phyloP scores from a whole-genome alignment of 2,113 vertebrate genomes.

The Tamias sibiricus region DNA sequence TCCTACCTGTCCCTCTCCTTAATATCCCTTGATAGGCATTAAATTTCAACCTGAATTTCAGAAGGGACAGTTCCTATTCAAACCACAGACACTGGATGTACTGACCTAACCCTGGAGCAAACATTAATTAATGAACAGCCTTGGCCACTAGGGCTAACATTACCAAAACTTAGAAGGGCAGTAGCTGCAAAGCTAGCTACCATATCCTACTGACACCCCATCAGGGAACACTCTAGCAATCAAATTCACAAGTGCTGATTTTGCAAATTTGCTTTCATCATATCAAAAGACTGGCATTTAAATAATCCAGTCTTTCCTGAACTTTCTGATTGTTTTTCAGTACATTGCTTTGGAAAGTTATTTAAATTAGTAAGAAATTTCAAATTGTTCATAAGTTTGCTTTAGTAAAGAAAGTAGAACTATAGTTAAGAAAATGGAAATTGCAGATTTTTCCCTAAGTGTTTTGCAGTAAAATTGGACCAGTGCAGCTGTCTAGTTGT shows the following conservation, averaged over 20 bases:
- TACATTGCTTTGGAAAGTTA: neutral
- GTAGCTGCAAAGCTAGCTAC: neutral
- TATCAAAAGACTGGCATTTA: neutral
- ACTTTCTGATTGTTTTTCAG: neutral
- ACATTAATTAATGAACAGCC: neutral
- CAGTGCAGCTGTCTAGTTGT: accelerated
- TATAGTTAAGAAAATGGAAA: neutral
- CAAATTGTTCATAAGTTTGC: too few species aligned
- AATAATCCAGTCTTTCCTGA: neutral
- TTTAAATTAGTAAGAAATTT: neutral
- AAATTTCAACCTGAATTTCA: neutral
- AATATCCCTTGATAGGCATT: neutral
- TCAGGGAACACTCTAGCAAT: neutral
- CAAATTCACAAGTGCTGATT: neutral
- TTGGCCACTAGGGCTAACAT: neutral
- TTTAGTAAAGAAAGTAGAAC: neutral
- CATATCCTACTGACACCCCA: neutral
- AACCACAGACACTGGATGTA: neutral
- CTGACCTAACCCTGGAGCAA: neutral
- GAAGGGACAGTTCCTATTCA: neutral
- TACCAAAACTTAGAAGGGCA: neutral
- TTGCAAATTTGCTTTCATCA: neutral
- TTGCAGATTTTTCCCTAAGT: neutral
- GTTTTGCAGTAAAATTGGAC: neutral
- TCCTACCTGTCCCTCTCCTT: neutral